Percentiles rank a stretch among this genome's conserved stretches.
Evolutionary conservation across 1,140 invertebrate genomes (phyloP).

Genomic region (Zaprionus nigranus): DNA sequence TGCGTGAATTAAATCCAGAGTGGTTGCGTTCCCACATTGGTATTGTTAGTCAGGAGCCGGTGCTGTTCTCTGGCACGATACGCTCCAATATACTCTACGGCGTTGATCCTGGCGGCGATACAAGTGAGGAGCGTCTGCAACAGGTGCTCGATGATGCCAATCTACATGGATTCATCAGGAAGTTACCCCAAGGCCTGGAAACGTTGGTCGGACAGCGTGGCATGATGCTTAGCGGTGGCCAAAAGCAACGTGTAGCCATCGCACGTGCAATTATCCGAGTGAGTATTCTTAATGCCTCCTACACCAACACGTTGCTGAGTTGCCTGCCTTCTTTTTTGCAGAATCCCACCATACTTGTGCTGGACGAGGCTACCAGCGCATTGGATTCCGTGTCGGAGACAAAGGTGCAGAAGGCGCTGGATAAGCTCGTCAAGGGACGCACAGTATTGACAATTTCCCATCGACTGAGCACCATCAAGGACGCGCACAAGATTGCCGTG

Average conservation of each 20-base stretch:
- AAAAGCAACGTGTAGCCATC: slow-evolving; percentile 95
- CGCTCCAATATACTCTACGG: slow-evolving; percentile 95
- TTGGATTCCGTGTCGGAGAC: slow-evolving; percentile 96
- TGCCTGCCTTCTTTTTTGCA: slow-evolving; percentile 75
- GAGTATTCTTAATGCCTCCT: neutral
- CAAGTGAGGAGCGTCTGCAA: slow-evolving; percentile 86
- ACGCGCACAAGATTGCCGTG: slow-evolving; percentile 96
- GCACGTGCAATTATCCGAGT: slow-evolving; percentile 95
- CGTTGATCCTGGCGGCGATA: slow-evolving; percentile 85
- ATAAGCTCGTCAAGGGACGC: slow-evolving; percentile 91
- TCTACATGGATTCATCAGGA: slow-evolving; percentile 91
- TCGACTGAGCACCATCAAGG: slow-evolving; percentile 95
- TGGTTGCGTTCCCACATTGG: slow-evolving; percentile 92
- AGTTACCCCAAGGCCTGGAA: slow-evolving; percentile 90
- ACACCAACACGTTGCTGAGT: neutral
- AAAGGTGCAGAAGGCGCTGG: slow-evolving; percentile 94
- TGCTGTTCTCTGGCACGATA: slow-evolving; percentile 93
- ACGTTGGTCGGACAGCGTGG: slow-evolving; percentile 93
- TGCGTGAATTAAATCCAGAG: slow-evolving; percentile 88
- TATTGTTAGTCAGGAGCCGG: slow-evolving; percentile 91
- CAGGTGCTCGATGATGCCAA: slow-evolving; percentile 90
- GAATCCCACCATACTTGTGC: slow-evolving; percentile 93
- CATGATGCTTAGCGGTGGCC: slow-evolving; percentile 92
- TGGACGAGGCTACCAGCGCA: slow-evolving; percentile 96
- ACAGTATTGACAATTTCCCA: slow-evolving; percentile 97